Evolutionary conservation across 64 coral and sea anemone species (phyloP), one percentile per base, ranked within the genome.

Genomic region (Catalaphyllia jardinei): DNA sequence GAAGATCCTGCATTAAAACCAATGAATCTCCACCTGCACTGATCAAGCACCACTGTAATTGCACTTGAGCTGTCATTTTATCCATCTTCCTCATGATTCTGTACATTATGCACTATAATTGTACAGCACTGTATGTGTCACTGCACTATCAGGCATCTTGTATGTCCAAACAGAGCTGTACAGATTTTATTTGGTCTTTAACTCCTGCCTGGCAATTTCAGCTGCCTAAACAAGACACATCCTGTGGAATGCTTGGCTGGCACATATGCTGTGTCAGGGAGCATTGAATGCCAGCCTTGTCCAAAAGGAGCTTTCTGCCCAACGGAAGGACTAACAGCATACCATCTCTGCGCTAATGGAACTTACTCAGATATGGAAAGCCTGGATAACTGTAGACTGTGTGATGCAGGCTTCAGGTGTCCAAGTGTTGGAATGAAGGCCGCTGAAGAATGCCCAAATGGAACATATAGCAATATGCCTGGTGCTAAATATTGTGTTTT

Each of bases 241-340:
- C 92, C 71, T 46, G 33, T 77, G 8, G 33, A 24, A n/a, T 93
- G 92, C 76, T 52, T 30, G 20, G 78, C 79, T 71, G 87, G 92
- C 4, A 65, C 87, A 10, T 93, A 64, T 63, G 60, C 92, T 3
- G 19, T 72, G 29, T 52, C 92, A 52, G 79, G 92, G 18, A 89
- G 92, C 61, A 85, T 77, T 29, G 29, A 93, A 55, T 93, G 92
- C 54, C 19, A 82, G 28, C 10, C 38, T 11, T 93, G 92, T 64
- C 86, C 92, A 12, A 93, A 85, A 67, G 92, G 92, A 16, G 87
- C 92, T 22, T 60, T 76, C 10, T 93, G 92, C 20, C 86, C 92
- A 39, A 83, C 86, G 0, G 75, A 84, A 76, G 79, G 42, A 83
- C 69, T 93, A 3, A n/a, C 81, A 62, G 78, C 62, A 52, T 78